phyloP scores from a whole-genome alignment of 2,113 vertebrate genomes.

The Accipiter cooperii region DNA sequence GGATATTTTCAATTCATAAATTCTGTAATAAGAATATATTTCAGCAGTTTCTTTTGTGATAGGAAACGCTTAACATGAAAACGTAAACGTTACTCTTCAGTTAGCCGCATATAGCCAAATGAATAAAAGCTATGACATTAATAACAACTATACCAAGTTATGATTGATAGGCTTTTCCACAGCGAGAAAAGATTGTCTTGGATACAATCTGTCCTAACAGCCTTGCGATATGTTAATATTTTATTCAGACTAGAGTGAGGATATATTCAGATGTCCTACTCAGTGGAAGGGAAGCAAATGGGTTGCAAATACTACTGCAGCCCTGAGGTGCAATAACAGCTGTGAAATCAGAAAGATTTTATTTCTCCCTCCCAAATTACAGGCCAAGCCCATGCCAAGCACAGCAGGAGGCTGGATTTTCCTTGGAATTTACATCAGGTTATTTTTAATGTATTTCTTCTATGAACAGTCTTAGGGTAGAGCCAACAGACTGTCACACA shows the following conservation, averaged over 20 bases:
- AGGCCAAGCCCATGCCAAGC: slow-evolving; percentile 13
- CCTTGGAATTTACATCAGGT: slow-evolving; percentile 36
- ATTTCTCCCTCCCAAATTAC: slow-evolving; percentile 16
- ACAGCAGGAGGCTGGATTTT: background rate
- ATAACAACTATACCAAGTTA: slow-evolving; percentile 53
- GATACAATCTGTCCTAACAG: slow-evolving; percentile 75
- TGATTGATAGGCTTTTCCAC: slow-evolving; percentile 72
- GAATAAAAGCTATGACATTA: slow-evolving; percentile 64
- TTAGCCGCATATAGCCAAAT: slow-evolving; percentile 27
- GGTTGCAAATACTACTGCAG: slow-evolving; percentile 3
- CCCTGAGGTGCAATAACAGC: slow-evolving; percentile 27
- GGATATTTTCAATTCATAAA: slow-evolving; percentile 26
- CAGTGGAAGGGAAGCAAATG: background rate
- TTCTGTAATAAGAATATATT: background rate
- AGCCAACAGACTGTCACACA: background rate
- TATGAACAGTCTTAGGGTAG: background rate
- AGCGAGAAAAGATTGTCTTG: slow-evolving; percentile 58
- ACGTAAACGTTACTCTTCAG: background rate
- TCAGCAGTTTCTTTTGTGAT: slow-evolving; percentile 40
- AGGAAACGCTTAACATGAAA: background rate
- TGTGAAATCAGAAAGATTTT: slow-evolving; percentile 10
- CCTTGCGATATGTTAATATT: slow-evolving; percentile 69
- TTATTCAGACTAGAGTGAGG: slow-evolving; percentile 60
- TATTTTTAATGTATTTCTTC: slow-evolving; percentile 45
- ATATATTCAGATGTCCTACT: slow-evolving; percentile 61